Percentiles rank a stretch among this genome's conserved stretches.
phyloP scores from a whole-genome alignment of 1,140 invertebrate genomes.

The Zaprionus ornatus region DNA sequence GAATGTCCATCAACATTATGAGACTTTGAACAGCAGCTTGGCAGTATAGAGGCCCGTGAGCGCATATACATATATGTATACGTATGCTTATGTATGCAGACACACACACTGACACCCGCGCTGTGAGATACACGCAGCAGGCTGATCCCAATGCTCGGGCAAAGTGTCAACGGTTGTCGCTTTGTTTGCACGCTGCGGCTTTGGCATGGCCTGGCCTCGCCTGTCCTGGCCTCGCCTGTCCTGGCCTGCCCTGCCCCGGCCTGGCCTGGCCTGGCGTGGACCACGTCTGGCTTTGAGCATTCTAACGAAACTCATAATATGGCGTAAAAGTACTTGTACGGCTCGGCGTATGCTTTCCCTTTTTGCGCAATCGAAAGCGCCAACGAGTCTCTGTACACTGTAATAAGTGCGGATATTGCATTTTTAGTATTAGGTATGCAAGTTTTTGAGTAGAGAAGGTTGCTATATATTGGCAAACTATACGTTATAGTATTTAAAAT shows the following conservation, averaged over 20 bases:
- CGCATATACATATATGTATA: not conserved
- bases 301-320: constrained; percentile 76
- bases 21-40: constrained; percentile 56
- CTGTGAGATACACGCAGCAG: not conserved
- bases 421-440: not conserved
- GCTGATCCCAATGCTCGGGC: constrained; percentile 19
- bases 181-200: constrained; percentile 55
- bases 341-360: constrained; percentile 30
- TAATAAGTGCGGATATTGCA: not conserved
- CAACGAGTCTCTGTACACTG: constrained; percentile 17
- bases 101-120: constrained; percentile 2
- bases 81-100: not conserved
- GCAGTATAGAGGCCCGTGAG: constrained; percentile 28
- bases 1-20: constrained; percentile 80
- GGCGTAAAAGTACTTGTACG: constrained; percentile 49
- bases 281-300: constrained; percentile 58
- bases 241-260: not conserved
- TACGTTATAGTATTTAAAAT: not conserved
- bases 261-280: constrained; percentile 16
- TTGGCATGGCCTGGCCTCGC: constrained; percentile 50
- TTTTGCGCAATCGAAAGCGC: constrained; percentile 68
- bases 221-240: not conserved
- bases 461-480: not conserved
- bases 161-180: constrained; percentile 75
- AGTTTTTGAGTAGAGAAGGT: not conserved